Evolutionary conservation across 2,888 invertebrate species (phyloP).

Genomic region (Alitta virens): DNA sequence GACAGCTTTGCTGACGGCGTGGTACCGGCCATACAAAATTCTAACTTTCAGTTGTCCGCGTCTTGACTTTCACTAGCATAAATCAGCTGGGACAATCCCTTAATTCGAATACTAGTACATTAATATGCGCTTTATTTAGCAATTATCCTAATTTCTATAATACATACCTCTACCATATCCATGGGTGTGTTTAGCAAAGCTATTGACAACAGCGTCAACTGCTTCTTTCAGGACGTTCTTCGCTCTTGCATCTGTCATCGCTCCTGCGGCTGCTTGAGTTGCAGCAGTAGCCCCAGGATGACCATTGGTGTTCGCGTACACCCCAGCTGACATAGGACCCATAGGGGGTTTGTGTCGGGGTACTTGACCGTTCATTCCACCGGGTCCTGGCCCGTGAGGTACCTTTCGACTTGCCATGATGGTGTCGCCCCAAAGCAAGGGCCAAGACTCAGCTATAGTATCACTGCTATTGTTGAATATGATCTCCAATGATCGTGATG

Average conservation of each 20-base stretch:
- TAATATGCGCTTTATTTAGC: too few relatives aligned
- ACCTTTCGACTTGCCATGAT: conserved; percentile 11
- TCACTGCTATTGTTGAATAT: too few relatives aligned
- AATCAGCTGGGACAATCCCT: too few relatives aligned
- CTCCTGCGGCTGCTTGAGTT: not conserved
- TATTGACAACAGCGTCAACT: conserved; percentile 73
- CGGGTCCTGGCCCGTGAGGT: not conserved
- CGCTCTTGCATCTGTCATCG: conserved; percentile 14
- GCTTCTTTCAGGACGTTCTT: conserved; percentile 65
- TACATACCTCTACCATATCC: conserved; percentile 70
- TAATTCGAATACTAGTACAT: too few relatives aligned
- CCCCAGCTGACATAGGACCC: conserved; percentile 1
- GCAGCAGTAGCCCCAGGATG: not conserved
- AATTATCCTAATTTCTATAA: too few relatives aligned
- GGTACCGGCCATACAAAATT: too few relatives aligned
- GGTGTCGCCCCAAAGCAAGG: too few relatives aligned
- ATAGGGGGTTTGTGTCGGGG: conserved; percentile 8
- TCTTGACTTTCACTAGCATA: too few relatives aligned
- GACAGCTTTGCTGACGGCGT: too few relatives aligned
- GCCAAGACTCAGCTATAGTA: too few relatives aligned
- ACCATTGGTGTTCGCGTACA: not conserved
- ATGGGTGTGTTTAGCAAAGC: conserved; percentile 72
- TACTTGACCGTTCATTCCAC: not conserved
- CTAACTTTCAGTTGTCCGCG: too few relatives aligned
- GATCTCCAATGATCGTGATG: too few relatives aligned